These are phyloP conservation scores for Drosophila nigrodunni DNA, from an alignment of 1,140 invertebrate genomes.

Conservation along the genomic window DNA sequence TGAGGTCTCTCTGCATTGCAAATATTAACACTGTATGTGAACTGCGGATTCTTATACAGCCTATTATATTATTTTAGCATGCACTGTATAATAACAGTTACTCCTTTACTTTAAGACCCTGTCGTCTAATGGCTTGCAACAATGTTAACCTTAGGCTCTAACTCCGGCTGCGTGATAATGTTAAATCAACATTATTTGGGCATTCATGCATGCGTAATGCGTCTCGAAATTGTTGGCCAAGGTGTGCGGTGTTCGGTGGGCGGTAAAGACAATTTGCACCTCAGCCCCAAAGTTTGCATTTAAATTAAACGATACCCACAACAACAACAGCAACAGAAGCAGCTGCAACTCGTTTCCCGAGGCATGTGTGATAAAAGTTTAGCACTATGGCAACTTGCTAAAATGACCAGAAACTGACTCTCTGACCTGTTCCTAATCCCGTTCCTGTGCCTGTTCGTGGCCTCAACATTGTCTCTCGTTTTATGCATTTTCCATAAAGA, in stretches of 20 bases:
- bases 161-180: conserved; percentile 66
- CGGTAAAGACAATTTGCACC: conserved; percentile 70
- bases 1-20: too few species aligned
- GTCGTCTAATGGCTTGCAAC: conserved; percentile 32
- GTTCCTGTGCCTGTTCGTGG: background rate
- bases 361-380: conserved; percentile 69
- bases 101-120: conserved; percentile 1
- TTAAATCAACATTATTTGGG: conserved; percentile 84
- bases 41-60: too few species aligned
- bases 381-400: conserved; percentile 54
- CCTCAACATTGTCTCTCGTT: conserved; percentile 64
- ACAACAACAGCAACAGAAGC: background rate
- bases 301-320: conserved; percentile 68
- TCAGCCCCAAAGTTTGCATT: conserved; percentile 69
- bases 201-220: conserved; percentile 83
- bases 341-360: conserved; percentile 9
- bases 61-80: too few species aligned
- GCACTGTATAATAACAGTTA: background rate
- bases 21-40: too few species aligned
- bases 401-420: conserved; percentile 9
- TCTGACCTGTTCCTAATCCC: background rate
- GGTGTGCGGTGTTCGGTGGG: background rate
- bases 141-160: conserved; percentile 51
- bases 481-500: conserved; percentile 79
- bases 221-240: conserved; percentile 70